These are phyloP conservation scores for Agrochola litura DNA, from an alignment of 2,888 invertebrate genomes.

Conservation along the genomic window DNA sequence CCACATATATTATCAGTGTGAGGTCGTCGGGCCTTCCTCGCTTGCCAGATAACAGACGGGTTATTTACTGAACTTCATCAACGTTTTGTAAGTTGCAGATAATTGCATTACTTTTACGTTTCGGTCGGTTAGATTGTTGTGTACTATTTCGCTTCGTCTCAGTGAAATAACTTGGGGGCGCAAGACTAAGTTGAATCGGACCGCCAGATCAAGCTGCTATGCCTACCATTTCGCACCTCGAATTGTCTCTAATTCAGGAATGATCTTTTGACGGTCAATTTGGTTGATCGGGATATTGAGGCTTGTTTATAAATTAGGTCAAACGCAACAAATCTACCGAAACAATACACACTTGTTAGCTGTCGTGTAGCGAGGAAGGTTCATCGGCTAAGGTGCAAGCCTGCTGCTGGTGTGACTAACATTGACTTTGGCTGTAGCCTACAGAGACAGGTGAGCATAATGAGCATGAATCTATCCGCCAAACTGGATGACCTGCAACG, in stretches of 20 bases:
- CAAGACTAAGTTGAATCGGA: slow-evolving; percentile 4
- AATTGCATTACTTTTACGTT: background rate
- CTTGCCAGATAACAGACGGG: slow-evolving; percentile 17
- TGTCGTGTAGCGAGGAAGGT: slow-evolving; percentile 50
- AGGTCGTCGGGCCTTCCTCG: slow-evolving; percentile 43
- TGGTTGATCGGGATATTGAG: background rate
- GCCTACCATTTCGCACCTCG: background rate
- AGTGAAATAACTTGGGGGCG: slow-evolving; percentile 6
- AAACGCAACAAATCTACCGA: slow-evolving; percentile 2
- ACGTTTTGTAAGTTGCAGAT: background rate
- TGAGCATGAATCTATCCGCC: slow-evolving; percentile 98
- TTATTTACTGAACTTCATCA: slow-evolving; percentile 1
- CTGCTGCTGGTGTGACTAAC: slow-evolving; percentile 52
- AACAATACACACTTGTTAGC: background rate
- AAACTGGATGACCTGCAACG: slow-evolving; percentile 98
- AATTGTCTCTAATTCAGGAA: slow-evolving; percentile 1
- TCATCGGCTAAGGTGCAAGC: slow-evolving; percentile 32
- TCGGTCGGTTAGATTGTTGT: background rate
- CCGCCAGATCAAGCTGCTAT: background rate
- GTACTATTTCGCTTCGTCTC: slow-evolving; percentile 10
- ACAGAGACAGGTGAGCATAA: slow-evolving; percentile 99
- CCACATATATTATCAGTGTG: slow-evolving; percentile 1
- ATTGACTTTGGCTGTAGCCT: slow-evolving; percentile 91
- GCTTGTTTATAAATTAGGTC: background rate
- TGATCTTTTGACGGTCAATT: background rate